Evolutionary conservation across 1,140 invertebrate species (phyloP).

Genomic region (Calycopis cecrops): DNA sequence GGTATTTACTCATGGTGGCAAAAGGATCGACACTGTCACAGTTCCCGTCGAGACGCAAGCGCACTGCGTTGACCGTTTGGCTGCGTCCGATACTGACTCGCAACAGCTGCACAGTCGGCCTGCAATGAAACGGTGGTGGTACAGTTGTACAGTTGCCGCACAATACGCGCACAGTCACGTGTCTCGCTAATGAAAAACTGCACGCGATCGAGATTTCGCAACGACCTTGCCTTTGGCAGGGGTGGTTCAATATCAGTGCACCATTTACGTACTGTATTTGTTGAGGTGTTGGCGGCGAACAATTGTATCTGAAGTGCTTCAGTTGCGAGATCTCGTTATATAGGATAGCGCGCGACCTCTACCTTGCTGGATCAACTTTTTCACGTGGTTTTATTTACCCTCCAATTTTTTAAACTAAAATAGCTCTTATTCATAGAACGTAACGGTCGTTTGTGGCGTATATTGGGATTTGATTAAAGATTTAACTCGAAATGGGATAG

Average conservation of each 20-base stretch:
- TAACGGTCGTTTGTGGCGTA: no score
- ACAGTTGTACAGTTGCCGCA: constrained; percentile 48
- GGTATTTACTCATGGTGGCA: constrained; percentile 39
- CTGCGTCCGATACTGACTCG: constrained; percentile 42
- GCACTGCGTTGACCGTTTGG: constrained; percentile 31
- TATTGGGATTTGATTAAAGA: no score
- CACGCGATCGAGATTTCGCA: constrained; percentile 36
- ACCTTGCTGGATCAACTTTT: constrained; percentile 37
- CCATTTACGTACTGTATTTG: constrained; percentile 46
- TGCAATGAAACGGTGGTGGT: constrained; percentile 60
- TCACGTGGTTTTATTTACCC: constrained; percentile 10
- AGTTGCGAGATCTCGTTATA: constrained; percentile 55
- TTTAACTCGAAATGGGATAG: no score
- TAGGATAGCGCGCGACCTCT: constrained; percentile 64
- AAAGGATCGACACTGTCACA: constrained; percentile 30
- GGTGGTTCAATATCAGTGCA: constrained; percentile 35
- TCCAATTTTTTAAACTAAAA: constrained; percentile 5
- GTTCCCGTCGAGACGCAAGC: constrained; percentile 30
- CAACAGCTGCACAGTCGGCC: constrained; percentile 38
- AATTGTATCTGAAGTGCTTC: constrained; percentile 48
- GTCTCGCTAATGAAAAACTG: constrained; percentile 37
- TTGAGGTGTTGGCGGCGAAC: constrained; percentile 50
- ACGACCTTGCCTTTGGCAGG: constrained; percentile 45
- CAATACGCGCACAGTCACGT: constrained; percentile 36
- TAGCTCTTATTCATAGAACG: no score